Evolutionary conservation across 2,113 vertebrate genomes (phyloP).

Genomic region (Genyomyrus donnyi): DNA sequence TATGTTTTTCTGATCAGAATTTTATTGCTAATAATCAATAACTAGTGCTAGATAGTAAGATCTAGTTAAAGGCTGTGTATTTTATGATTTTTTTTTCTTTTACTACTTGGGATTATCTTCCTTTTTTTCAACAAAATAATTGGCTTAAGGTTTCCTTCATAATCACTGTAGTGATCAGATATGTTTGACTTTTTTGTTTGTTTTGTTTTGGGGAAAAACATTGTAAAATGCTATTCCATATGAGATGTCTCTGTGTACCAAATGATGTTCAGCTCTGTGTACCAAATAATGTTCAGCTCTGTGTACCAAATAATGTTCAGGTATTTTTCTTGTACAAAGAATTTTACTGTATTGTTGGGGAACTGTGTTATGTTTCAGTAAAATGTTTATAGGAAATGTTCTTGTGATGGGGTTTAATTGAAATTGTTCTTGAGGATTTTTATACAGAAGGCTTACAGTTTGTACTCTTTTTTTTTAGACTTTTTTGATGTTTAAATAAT

Average conservation of each 20-base stretch:
- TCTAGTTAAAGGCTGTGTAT: background rate
- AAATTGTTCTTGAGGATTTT: background rate
- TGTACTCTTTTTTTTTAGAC: background rate
- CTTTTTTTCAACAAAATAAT: background rate
- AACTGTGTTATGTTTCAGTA: background rate
- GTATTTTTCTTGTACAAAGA: background rate
- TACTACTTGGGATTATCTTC: background rate
- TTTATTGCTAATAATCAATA: background rate
- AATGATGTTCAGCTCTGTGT: no score
- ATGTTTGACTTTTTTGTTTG: background rate
- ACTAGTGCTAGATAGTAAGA: background rate
- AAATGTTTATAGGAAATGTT: background rate
- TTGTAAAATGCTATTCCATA: background rate
- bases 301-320: conserved; percentile 10
- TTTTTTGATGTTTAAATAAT: background rate
- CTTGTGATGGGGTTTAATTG: background rate
- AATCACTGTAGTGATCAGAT: background rate
- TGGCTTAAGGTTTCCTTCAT: background rate
- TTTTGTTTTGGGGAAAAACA: background rate
- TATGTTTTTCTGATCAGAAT: background rate
- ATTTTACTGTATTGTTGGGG: background rate
- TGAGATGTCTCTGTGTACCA: background rate
- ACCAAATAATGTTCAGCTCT: conserved; percentile 7
- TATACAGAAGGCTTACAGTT: conserved; percentile 2
- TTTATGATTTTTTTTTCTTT: background rate